Conservation (phyloP, 2,113 vertebrate genomes). For the Bostrychus sinensis region DNA sequence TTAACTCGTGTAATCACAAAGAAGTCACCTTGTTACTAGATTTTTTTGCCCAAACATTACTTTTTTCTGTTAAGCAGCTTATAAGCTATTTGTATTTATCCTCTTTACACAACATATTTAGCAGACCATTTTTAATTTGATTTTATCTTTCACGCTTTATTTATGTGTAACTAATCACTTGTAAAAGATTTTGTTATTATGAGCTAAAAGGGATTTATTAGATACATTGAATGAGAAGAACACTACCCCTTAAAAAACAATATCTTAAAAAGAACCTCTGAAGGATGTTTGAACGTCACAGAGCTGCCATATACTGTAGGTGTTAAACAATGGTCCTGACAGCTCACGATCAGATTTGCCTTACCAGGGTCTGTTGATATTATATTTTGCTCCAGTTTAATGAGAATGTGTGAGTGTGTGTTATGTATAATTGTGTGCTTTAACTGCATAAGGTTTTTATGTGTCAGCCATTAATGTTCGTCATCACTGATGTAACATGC, state of each 20-base stretch:
- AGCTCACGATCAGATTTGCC: conserved; percentile 70
- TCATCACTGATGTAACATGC: conserved; percentile 20
- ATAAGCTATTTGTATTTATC: conserved; percentile 82
- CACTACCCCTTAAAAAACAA: conserved; percentile 40
- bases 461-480: conserved; percentile 29
- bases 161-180: conserved; percentile 38
- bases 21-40: conserved; percentile 63
- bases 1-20: conserved; percentile 46
- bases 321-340: conserved; percentile 34
- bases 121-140: conserved; percentile 30
- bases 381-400: conserved; percentile 56
- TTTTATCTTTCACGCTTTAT: conserved; percentile 59
- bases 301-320: conserved; percentile 57
- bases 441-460: conserved; percentile 4
- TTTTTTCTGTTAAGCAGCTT: conserved; percentile 77
- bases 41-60: conserved; percentile 35
- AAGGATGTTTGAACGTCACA: conserved; percentile 50
- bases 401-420: conserved; percentile 43
- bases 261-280: conserved; percentile 7
- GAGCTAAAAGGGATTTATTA: conserved; percentile 49
- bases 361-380: conserved; percentile 63
- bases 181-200: conserved; percentile 22
- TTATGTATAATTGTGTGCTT: conserved; percentile 27
- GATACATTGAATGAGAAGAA: conserved; percentile 30
- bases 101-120: conserved; percentile 51